These are phyloP conservation scores for Girardinichthys multiradiatus DNA, from an alignment of 2,113 vertebrate species.

Conservation along the genomic window DNA sequence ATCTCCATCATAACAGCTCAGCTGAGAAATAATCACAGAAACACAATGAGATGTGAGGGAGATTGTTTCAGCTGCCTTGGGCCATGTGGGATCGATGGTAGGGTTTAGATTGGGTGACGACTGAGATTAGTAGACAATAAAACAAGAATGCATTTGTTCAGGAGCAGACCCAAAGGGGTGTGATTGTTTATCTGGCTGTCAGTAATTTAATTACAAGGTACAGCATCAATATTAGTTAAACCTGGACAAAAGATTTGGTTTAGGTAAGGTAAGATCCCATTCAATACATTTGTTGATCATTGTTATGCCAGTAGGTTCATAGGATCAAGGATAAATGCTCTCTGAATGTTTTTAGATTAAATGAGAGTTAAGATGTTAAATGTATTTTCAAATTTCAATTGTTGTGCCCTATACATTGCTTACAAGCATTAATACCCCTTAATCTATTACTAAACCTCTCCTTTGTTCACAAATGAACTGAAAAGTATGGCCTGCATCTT, in stretches of 20 bases:
- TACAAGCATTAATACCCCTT: too few species aligned
- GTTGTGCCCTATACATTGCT: too few species aligned
- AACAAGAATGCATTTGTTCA: constrained; percentile 6
- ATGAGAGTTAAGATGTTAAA: too few species aligned
- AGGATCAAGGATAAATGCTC: too few species aligned
- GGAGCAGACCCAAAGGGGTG: neutral
- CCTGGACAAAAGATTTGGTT: neutral
- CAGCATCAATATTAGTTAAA: neutral
- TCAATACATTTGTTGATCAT: neutral
- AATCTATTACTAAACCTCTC: too few species aligned
- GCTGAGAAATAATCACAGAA: constrained; percentile 50
- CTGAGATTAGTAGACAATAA: constrained; percentile 5
- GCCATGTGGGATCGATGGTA: neutral
- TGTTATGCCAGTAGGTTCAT: too few species aligned
- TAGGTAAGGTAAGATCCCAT: neutral
- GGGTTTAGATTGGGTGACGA: neutral
- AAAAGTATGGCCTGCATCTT: too few species aligned
- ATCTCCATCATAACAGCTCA: constrained; percentile 48
- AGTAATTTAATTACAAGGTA: neutral
- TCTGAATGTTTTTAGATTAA: too few species aligned
- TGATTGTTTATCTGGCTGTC: neutral
- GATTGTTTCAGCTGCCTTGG: constrained; percentile 16
- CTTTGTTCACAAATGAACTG: too few species aligned
- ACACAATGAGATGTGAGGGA: constrained; percentile 20
- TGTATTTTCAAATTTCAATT: too few species aligned